Evolutionary conservation across 1,140 invertebrate genomes (phyloP).

Genomic region (Geopemphigus sp.): DNA sequence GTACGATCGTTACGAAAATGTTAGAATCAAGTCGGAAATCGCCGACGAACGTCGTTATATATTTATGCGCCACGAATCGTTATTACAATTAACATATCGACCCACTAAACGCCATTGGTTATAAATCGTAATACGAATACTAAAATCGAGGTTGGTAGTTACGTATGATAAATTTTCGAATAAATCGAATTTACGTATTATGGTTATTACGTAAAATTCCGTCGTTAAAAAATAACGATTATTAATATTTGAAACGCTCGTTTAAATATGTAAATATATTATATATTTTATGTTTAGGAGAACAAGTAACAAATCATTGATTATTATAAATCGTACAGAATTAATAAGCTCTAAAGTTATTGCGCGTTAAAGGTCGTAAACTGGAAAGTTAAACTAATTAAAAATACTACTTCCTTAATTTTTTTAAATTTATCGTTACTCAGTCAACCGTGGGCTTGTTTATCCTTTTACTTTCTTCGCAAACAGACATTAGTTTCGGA

Average conservation of each 20-base stretch:
- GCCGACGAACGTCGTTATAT: no score
- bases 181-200: no score
- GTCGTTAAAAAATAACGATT: no score
- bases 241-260: no score
- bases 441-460: not conserved
- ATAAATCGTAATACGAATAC: not conserved
- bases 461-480: not conserved
- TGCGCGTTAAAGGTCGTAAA: not conserved
- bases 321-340: not conserved
- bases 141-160: no score
- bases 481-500: slow-evolving; percentile 1
- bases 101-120: not conserved
- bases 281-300: no score
- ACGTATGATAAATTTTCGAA: no score
- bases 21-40: no score
- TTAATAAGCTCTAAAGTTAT: not conserved
- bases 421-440: slow-evolving; percentile 10
- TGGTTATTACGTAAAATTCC: no score
- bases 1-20: no score
- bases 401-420: slow-evolving; percentile 16
- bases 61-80: not conserved
- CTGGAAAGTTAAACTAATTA: slow-evolving; percentile 13
- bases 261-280: no score
- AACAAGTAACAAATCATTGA: no score
- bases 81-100: not conserved